A percentile compares a stretch with the other conserved stretches of the same genome.
Conservation (phyloP, 2,888 invertebrate genomes). For the Erebia epiphron region DNA sequence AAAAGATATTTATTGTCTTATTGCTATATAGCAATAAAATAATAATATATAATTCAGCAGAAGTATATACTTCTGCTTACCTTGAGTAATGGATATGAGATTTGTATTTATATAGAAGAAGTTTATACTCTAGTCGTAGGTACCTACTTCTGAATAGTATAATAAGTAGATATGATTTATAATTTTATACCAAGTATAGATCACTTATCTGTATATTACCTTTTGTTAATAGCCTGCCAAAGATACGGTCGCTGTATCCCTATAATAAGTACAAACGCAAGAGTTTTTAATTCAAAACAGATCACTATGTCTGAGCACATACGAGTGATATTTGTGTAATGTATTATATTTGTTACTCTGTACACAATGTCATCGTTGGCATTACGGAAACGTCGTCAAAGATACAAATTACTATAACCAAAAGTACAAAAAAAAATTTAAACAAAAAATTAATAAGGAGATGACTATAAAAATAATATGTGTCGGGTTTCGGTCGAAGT, state of each 20-base stretch:
- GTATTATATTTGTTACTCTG: neutral
- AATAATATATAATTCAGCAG: too few species aligned
- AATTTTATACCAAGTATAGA: conserved; percentile 70
- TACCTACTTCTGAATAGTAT: neutral
- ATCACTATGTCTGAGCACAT: neutral
- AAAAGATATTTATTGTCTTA: too few species aligned
- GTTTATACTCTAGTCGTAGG: too few species aligned
- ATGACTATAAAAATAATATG: conserved; percentile 23
- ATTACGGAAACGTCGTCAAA: conserved; percentile 25
- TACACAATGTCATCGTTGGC: conserved; percentile 25
- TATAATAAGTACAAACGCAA: neutral
- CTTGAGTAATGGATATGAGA: too few species aligned
- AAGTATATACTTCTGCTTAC: too few species aligned
- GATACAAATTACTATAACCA: conserved; percentile 16
- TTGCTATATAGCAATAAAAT: too few species aligned
- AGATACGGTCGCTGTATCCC: conserved; percentile 20
- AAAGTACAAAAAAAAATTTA: conserved; percentile 17
- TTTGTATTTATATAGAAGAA: too few species aligned
- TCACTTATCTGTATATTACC: conserved; percentile 67
- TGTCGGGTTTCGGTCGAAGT: conserved; percentile 20
- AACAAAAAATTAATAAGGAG: conserved; percentile 11
- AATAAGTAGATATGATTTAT: neutral
- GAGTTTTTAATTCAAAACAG: conserved; percentile 1
- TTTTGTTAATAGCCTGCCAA: conserved; percentile 23
- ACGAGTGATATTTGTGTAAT: conserved; percentile 5